Percentiles rank a stretch among this genome's conserved stretches.
phyloP scores from a whole-genome alignment of 2,113 vertebrate species.

The Pseudorhombus dupliciocellatus region DNA sequence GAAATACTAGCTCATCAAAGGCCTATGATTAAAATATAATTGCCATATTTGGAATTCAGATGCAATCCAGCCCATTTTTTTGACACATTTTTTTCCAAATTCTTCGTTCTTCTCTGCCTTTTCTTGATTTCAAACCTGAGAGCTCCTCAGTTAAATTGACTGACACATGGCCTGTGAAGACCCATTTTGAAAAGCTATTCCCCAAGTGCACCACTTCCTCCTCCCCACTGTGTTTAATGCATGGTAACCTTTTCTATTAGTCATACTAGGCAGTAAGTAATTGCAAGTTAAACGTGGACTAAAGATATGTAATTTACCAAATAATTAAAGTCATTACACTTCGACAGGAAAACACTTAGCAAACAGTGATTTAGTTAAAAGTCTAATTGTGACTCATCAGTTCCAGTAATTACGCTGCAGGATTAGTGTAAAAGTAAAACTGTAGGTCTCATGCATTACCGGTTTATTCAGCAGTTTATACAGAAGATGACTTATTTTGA shows the following conservation, averaged over 20 bases:
- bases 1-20: neutral
- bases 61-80: neutral
- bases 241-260: conserved; percentile 8
- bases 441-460: neutral
- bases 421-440: neutral
- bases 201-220: neutral
- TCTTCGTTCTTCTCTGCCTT: too few species aligned
- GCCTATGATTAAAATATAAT: conserved; percentile 1
- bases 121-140: neutral
- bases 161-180: too few species aligned
- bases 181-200: too few species aligned
- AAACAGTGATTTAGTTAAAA: conserved; percentile 15
- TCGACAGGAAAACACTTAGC: conserved; percentile 13
- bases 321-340: conserved; percentile 28
- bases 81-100: neutral
- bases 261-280: conserved; percentile 11
- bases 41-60: neutral
- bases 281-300: conserved; percentile 13
- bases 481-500: neutral
- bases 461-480: neutral
- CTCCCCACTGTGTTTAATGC: neutral
- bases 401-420: conserved; percentile 14
- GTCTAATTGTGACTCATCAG: conserved; percentile 22
- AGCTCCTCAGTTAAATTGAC: neutral
- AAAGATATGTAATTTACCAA: conserved; percentile 9